phyloP scores from a whole-genome alignment of 2,797 vertebrate species.

The Trachops cirrhosus region DNA sequence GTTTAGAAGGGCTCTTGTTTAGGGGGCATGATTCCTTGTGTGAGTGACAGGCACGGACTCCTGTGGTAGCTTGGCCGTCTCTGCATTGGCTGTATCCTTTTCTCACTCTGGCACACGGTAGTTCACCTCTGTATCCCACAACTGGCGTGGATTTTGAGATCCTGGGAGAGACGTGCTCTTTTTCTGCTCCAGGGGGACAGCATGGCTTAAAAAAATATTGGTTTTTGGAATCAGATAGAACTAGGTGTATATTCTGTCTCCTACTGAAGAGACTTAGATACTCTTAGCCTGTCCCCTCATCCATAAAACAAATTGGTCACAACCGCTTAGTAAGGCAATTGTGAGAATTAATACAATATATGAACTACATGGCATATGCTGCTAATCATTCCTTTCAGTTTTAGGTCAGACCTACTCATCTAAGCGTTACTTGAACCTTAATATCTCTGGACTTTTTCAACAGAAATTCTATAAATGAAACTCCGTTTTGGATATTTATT shows the following conservation, averaged over 20 bases:
- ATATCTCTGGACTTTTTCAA: neutral
- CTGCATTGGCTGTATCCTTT: neutral
- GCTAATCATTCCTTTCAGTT: neutral
- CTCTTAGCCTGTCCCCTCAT: neutral
- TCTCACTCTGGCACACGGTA: neutral
- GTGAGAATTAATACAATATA: neutral
- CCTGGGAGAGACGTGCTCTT: neutral
- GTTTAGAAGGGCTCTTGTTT: neutral
- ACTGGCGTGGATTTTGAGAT: neutral
- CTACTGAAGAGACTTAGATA: neutral
- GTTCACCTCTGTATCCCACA: neutral
- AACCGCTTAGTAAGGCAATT: neutral
- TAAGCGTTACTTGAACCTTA: neutral
- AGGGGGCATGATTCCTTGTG: neutral
- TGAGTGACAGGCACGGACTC: neutral
- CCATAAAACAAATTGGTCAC: neutral
- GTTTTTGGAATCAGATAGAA: conserved; percentile 6
- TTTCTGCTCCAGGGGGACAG: neutral
- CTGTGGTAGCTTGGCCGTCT: neutral
- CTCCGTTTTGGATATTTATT: neutral
- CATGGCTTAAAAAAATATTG: neutral
- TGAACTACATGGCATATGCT: neutral
- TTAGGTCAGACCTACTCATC: neutral
- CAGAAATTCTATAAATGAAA: neutral
- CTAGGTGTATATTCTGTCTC: neutral